Percentiles rank a stretch among this genome's conserved stretches.
phyloP scores from a whole-genome alignment of 2,113 vertebrate species.

The Oryzias melastigma region DNA sequence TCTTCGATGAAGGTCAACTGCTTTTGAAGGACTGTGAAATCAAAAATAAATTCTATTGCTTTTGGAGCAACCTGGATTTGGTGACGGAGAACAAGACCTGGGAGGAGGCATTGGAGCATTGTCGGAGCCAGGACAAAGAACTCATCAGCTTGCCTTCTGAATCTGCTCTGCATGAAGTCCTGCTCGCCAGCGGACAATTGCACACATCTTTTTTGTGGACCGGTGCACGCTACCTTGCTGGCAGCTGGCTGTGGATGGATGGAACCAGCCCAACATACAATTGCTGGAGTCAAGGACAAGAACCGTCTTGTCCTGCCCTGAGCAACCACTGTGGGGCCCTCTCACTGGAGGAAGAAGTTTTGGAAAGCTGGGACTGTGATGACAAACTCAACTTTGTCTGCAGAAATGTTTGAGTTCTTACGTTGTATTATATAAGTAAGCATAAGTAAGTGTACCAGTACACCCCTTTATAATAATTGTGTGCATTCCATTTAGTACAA shows the following conservation, averaged over 20 bases:
- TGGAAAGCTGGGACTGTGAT: slow-evolving; percentile 46
- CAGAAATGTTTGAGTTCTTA: background rate
- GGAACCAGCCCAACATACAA: background rate
- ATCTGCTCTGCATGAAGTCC: background rate
- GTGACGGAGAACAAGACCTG: slow-evolving; percentile 39
- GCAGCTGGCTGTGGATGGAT: slow-evolving; percentile 48
- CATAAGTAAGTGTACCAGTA: too few species aligned
- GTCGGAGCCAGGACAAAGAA: slow-evolving; percentile 9
- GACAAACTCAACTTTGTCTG: slow-evolving; percentile 57
- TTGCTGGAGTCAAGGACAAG: background rate
- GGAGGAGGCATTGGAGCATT: slow-evolving; percentile 44
- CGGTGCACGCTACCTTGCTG: slow-evolving; percentile 42
- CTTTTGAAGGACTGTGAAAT: accelerated
- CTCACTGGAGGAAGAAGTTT: background rate
- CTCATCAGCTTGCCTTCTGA: slow-evolving; percentile 29
- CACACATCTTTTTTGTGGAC: slow-evolving; percentile 31
- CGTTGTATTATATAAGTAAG: background rate
- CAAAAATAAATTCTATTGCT: background rate
- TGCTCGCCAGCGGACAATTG: slow-evolving; percentile 1
- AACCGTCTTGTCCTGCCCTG: slow-evolving; percentile 28
- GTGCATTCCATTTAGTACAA: too few species aligned
- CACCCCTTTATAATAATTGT: too few species aligned
- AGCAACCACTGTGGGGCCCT: slow-evolving; percentile 42
- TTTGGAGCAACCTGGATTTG: background rate
- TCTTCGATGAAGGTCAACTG: accelerated